A percentile compares a stretch with the other conserved stretches of the same genome.
These are phyloP conservation scores for Cremastinae sp. DNA, from an alignment of 2,888 invertebrate genomes.

Conservation along the genomic window DNA sequence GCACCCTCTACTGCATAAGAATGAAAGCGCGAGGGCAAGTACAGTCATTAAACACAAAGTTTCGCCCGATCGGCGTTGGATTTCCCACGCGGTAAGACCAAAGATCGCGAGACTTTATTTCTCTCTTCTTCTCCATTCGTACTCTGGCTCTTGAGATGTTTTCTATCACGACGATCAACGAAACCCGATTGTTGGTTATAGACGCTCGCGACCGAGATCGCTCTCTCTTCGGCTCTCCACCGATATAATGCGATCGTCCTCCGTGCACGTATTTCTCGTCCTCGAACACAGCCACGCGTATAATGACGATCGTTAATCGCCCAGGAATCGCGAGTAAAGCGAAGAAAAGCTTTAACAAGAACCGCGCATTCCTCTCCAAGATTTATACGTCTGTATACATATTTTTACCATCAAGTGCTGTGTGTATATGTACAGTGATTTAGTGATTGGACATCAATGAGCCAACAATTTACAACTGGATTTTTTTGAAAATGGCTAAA, in stretches of 20 bases:
- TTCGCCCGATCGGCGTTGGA: constrained; percentile 59
- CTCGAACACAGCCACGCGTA: constrained; percentile 45
- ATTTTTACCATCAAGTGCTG: constrained; percentile 1
- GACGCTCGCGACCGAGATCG: constrained; percentile 39
- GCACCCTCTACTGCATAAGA: constrained; percentile 23
- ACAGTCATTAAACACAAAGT: constrained; percentile 55
- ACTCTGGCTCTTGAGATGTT: constrained; percentile 23
- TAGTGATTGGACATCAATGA: constrained; percentile 44
- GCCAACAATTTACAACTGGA: constrained; percentile 18
- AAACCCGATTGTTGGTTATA: constrained; percentile 45
- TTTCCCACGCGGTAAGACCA: constrained; percentile 58
- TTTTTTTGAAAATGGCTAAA: too few species aligned
- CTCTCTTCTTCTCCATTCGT: background rate
- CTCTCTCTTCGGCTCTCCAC: constrained; percentile 41
- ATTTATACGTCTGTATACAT: constrained; percentile 2
- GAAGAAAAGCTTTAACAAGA: constrained; percentile 55
- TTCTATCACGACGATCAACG: constrained; percentile 38
- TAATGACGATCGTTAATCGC: constrained; percentile 62
- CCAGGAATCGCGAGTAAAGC: constrained; percentile 46
- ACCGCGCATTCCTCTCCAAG: constrained; percentile 55
- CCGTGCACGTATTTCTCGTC: background rate
- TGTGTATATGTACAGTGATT: constrained; percentile 15
- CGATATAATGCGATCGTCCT: constrained; percentile 40
- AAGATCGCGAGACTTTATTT: constrained; percentile 38
- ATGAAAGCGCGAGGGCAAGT: constrained; percentile 55